Evolutionary conservation across 2,797 vertebrate genomes (phyloP), one percentile per base, ranked within the genome.

Genomic region (Crocidura indochinensis): DNA sequence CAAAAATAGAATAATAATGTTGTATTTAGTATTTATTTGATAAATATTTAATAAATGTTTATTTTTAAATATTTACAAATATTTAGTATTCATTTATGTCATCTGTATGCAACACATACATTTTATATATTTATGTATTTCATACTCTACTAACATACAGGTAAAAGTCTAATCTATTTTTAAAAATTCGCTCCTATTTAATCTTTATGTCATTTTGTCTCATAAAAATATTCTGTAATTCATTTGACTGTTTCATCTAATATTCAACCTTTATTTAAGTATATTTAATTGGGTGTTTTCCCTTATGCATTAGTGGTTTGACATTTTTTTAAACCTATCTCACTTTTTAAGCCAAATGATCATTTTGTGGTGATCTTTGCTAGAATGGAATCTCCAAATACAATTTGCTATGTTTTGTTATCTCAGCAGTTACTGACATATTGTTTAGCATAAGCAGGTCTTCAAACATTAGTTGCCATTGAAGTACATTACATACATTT

Each of bases 301-400:
- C 15, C 2, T 26, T 14, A 17, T n/a, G 8, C 1, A 22, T 6
- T 64, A 8, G 9, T 7, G 17, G 11, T 7, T 11, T 8, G 3
- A 46, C 29, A 38, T 38, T 38, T 38, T 77, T 29, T 68, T 46
- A 71, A 26, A 46, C 14, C 1, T 82, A 10, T 73, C 26, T 74
- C 44, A 27, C 5, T 60, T 20, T 60, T n/a, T 65, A n/a, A 26
- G 12, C 64, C 64, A 65, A n/a, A n/a, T 5, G 27, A 65, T 65
- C 22, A 65, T 19, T 14, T 38, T 8, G 29, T 29, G 29, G 29
- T 17, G 2, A 26, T 81, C 6, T 78, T 53, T 65, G 64, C 19
- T 87, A 31, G 15, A 74, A 15, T 9, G 44, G 62, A 60, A 26
- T 3, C 4, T 12, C 11, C 10, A 4, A 10, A 22, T 0, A 12